These are phyloP conservation scores for Pelecanoides urinatrix DNA, from an alignment of 2,113 vertebrate species.

Conservation along the genomic window DNA sequence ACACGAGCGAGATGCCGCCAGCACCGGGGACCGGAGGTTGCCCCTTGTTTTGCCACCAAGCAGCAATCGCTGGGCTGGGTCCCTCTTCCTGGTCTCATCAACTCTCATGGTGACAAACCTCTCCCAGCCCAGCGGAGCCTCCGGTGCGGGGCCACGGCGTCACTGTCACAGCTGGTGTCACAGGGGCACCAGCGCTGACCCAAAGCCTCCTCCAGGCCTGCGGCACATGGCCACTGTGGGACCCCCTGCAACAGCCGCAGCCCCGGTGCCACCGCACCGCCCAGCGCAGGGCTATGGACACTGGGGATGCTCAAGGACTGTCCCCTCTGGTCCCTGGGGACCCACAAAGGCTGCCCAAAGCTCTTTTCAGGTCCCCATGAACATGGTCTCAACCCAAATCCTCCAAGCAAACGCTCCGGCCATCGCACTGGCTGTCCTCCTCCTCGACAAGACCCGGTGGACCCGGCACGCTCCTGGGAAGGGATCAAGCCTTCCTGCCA, in stretches of 20 bases:
- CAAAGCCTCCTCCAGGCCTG: background rate
- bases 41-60: background rate
- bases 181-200: background rate
- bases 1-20: background rate
- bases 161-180: background rate
- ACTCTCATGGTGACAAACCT: background rate
- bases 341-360: background rate
- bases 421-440: rapidly evolving
- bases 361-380: background rate
- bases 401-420: background rate
- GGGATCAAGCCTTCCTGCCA: background rate
- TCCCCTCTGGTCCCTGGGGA: background rate
- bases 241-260: background rate
- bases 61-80: background rate
- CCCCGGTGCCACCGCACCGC: background rate
- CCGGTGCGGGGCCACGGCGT: rapidly evolving
- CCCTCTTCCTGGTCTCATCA: background rate
- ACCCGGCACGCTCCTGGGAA: background rate
- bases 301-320: background rate
- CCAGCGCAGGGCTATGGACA: background rate
- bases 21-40: background rate
- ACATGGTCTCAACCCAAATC: background rate
- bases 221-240: rapidly evolving
- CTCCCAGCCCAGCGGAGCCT: background rate
- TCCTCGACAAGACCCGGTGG: rapidly evolving